phyloP scores from a whole-genome alignment of 1,140 invertebrate genomes.

The Bombus confusus region DNA sequence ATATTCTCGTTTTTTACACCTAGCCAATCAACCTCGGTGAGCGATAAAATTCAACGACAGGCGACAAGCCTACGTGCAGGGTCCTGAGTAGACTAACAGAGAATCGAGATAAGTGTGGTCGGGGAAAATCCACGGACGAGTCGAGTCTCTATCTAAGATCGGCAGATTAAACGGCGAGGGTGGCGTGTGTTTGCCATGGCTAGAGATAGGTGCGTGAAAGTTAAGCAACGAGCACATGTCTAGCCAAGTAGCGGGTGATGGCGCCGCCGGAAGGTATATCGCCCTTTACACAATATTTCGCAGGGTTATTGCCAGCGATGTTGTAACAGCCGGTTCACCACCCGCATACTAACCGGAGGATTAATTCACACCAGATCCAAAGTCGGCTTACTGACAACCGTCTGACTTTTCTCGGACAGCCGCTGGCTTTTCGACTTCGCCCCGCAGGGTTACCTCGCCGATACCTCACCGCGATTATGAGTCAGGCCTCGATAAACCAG shows the following conservation, averaged over 20 bases:
- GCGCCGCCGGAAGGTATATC: slow-evolving; percentile 33
- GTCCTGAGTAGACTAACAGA: background rate
- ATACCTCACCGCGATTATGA: slow-evolving; percentile 16
- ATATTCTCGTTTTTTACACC: background rate
- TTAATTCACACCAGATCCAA: slow-evolving; percentile 57
- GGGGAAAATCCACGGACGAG: slow-evolving; percentile 29
- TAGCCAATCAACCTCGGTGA: background rate
- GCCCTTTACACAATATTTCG: slow-evolving; percentile 68
- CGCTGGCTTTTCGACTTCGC: background rate
- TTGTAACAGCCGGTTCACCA: slow-evolving; percentile 64
- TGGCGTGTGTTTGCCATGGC: slow-evolving; percentile 50
- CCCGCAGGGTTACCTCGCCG: background rate
- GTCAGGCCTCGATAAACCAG: background rate
- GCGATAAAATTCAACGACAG: background rate
- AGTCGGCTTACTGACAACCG: slow-evolving; percentile 30
- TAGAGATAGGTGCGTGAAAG: slow-evolving; percentile 50
- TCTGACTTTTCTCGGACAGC: slow-evolving; percentile 32
- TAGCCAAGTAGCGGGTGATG: slow-evolving; percentile 39
- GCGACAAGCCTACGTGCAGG: too few relatives aligned
- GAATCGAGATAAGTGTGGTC: slow-evolving; percentile 31
- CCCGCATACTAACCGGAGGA: slow-evolving; percentile 70
- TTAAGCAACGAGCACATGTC: slow-evolving; percentile 61
- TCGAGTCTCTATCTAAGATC: slow-evolving; percentile 62
- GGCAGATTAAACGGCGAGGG: slow-evolving; percentile 60
- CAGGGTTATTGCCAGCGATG: slow-evolving; percentile 57